Evolutionary conservation across 2,797 vertebrate genomes (phyloP), one percentile per base, ranked within the genome.

Genomic region (Anas acuta): DNA sequence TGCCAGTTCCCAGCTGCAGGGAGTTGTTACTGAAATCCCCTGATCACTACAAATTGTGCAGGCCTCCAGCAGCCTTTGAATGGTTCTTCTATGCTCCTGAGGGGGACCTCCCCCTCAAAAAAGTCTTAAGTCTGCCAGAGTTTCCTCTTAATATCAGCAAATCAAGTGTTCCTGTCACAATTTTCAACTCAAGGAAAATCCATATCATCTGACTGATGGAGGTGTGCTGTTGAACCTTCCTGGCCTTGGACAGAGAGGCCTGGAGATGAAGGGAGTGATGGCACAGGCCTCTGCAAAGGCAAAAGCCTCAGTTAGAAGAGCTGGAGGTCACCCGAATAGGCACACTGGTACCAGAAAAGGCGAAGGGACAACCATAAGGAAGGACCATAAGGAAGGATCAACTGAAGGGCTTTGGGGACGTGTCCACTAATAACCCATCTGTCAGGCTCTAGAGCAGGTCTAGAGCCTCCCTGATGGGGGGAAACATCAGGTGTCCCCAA

Each of bases 331-430:
- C 49, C 45, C 19, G 6, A 26, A 26, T 15, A n/a, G 49, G 13
- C 26, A 16, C 20, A 3, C 0, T 1, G 8, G 16, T 70, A 45
- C 17, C 41, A 47, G 43, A 49, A 74, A 28, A 0, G 0, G 35
- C 10, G 30, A 32, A 45, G 19, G 12, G 11, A 23, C n/a, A 72
- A 26, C 0, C 4, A 11, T 21, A 32, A 43, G 1, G 43, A 43
- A 43, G 43, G 43, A 43, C 43, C 43, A 11, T 21, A 32, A 43
- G 1, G 43, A 43, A 43, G 43, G 43, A 43, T 17, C 43, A 43
- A 43, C 43, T 61, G 65, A 56, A 66, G 25, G 45, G 10, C 54
- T 61, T 37, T 16, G 11, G 61, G 22, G 51, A 45, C 3, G 0
- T 17, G 32, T 1, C 0, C 8, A 12, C 7, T 33, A n/a, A 20